Evolutionary conservation across 1,140 invertebrate species (phyloP).

Genomic region (Drosophila subpulchrella): DNA sequence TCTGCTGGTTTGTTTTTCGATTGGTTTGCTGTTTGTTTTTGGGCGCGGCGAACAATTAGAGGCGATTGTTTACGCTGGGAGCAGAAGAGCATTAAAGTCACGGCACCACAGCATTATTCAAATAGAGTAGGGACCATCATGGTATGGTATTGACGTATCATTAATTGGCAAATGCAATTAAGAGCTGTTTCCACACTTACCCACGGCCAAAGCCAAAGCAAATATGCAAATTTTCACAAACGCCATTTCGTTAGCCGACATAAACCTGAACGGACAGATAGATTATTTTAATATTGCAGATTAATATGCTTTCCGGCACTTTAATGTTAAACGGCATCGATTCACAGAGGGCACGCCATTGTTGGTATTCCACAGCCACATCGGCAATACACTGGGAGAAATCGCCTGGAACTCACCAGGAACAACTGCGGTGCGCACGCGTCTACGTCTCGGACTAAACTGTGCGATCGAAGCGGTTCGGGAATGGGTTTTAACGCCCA

Average conservation of each 20-base stretch:
- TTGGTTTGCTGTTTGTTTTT: slow-evolving; percentile 25
- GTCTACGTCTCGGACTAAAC: slow-evolving; percentile 53
- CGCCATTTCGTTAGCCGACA: slow-evolving; percentile 68
- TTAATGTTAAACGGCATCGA: slow-evolving; percentile 6
- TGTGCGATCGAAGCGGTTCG: slow-evolving; percentile 20
- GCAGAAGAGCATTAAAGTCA: slow-evolving; percentile 40
- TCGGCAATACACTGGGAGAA: slow-evolving; percentile 1
- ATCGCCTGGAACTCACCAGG: slow-evolving; percentile 43
- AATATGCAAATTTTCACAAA: slow-evolving; percentile 80
- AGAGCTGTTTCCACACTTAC: slow-evolving; percentile 61
- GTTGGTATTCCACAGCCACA: slow-evolving; percentile 22
- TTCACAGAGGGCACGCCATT: slow-evolving; percentile 36
- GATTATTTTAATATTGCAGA: slow-evolving; percentile 37
- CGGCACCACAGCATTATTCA: slow-evolving; percentile 36
- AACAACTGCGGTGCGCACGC: slow-evolving; percentile 53
- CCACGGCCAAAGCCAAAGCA: slow-evolving; percentile 68
- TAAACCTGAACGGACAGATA: slow-evolving; percentile 62
- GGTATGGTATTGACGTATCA: slow-evolving; percentile 31
- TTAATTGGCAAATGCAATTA: slow-evolving; percentile 59
- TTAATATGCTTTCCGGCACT: slow-evolving; percentile 33
- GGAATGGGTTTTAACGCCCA: slow-evolving; percentile 28
- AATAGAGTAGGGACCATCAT: slow-evolving; percentile 20
- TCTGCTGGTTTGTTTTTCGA: slow-evolving; percentile 14
- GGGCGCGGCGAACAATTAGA: slow-evolving; percentile 41
- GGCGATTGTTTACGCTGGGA: slow-evolving; percentile 47